These are phyloP conservation scores for Rhineura floridana DNA, from an alignment of 2,113 vertebrate species.

Conservation along the genomic window DNA sequence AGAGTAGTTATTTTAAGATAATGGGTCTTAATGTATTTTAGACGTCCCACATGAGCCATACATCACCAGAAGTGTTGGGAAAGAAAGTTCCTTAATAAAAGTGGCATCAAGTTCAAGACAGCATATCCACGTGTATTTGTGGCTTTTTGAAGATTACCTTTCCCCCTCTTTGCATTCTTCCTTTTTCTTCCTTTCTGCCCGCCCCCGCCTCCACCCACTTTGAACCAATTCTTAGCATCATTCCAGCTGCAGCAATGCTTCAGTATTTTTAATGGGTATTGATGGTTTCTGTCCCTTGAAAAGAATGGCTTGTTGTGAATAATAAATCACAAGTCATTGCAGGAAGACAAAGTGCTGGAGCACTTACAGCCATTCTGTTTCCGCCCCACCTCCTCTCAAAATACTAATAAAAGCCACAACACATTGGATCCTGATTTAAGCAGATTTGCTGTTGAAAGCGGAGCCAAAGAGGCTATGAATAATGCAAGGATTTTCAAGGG, in stretches of 20 bases:
- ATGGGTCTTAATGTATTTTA: constrained; percentile 42
- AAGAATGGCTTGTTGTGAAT: constrained; percentile 38
- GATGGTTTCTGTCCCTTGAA: constrained; percentile 50
- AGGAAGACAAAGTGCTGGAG: background rate
- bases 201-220: background rate
- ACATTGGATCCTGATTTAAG: constrained; percentile 24
- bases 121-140: background rate
- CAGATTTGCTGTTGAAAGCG: constrained; percentile 41
- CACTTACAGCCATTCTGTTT: constrained; percentile 45
- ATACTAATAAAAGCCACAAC: constrained; percentile 8
- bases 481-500: constrained; percentile 27
- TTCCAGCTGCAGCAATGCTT: constrained; percentile 24
- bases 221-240: constrained; percentile 35
- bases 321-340: constrained; percentile 35
- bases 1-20: constrained; percentile 42
- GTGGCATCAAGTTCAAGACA: background rate
- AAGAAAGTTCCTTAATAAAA: constrained; percentile 3
- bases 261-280: constrained; percentile 52
- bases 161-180: background rate
- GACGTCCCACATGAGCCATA: constrained; percentile 17
- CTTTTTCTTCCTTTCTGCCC: background rate
- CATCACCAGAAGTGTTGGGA: constrained; percentile 36
- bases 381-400: constrained; percentile 46
- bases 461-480: constrained; percentile 15
- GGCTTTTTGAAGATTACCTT: constrained; percentile 38